Evolutionary conservation across 2,888 invertebrate species (phyloP).

Genomic region (Drosophila silvestris): DNA sequence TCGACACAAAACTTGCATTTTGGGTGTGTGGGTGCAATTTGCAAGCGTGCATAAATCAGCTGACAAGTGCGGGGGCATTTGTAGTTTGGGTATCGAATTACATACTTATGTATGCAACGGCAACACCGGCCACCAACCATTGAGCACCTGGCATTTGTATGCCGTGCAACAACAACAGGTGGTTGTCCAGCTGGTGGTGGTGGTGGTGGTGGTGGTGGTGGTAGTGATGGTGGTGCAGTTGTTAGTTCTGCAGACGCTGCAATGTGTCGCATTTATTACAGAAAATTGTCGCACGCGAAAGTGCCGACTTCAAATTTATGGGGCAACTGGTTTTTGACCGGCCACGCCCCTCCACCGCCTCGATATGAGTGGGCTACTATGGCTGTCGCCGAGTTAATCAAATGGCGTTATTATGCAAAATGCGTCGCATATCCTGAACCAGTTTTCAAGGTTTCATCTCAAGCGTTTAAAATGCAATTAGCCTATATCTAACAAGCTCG

Average conservation of each 20-base stretch:
- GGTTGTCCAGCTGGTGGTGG: slow-evolving; percentile 1
- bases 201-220: slow-evolving; percentile 1
- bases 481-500: slow-evolving; percentile 53
- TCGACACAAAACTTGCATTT: slow-evolving; percentile 57
- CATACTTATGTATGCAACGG: slow-evolving; percentile 61
- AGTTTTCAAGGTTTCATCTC: slow-evolving; percentile 73
- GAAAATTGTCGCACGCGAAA: slow-evolving; percentile 75
- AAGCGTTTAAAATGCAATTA: slow-evolving; percentile 77
- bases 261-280: slow-evolving; percentile 73
- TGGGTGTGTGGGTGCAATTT: slow-evolving; percentile 77
- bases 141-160: slow-evolving; percentile 23
- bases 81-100: slow-evolving; percentile 68
- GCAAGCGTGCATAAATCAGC: slow-evolving; percentile 75
- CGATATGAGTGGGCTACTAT: slow-evolving; percentile 42
- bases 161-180: slow-evolving; percentile 17
- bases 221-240: slow-evolving; percentile 13
- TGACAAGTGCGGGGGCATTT: slow-evolving; percentile 77
- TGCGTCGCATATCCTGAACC: slow-evolving; percentile 61
- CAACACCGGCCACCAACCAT: slow-evolving; percentile 43
- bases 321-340: slow-evolving; percentile 60
- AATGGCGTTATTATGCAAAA: slow-evolving; percentile 77
- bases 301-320: slow-evolving; percentile 65
- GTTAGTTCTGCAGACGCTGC: slow-evolving; percentile 74
- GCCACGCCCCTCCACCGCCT: slow-evolving; percentile 52
- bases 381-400: slow-evolving; percentile 75